Percentiles rank a stretch among this genome's conserved stretches.
phyloP scores from a whole-genome alignment of 2,113 vertebrate genomes.

The Austrofundulus limnaeus region DNA sequence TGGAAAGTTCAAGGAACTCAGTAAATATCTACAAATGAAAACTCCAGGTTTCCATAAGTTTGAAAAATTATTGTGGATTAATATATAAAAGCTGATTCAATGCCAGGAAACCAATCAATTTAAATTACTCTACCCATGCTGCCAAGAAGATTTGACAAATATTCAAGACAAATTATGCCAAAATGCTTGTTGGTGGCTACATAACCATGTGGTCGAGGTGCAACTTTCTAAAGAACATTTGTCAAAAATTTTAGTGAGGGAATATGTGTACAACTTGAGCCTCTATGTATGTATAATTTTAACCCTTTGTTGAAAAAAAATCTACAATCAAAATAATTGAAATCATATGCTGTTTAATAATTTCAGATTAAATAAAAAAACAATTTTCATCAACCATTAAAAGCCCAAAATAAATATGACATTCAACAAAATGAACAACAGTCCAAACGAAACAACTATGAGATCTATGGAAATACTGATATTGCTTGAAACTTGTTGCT shows the following conservation, averaged over 20 bases:
- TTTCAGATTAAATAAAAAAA: too few species aligned
- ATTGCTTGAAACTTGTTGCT: slow-evolving; percentile 29
- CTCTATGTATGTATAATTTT: neutral
- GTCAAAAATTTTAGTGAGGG: neutral
- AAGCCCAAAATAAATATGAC: too few species aligned
- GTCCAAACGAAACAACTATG: slow-evolving; percentile 11
- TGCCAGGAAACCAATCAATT: neutral
- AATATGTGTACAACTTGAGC: neutral
- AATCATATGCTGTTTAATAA: too few species aligned
- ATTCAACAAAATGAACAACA: too few species aligned
- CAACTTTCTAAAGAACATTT: neutral
- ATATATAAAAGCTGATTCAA: neutral
- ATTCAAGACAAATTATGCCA: neutral
- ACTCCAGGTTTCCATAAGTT: neutral
- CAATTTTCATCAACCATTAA: too few species aligned
- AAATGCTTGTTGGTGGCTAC: neutral
- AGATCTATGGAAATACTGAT: slow-evolving; percentile 19
- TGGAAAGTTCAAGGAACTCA: neutral
- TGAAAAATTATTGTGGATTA: neutral
- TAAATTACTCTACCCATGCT: neutral
- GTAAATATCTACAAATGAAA: neutral
- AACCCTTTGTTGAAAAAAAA: neutral
- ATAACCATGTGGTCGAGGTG: neutral
- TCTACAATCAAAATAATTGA: too few species aligned
- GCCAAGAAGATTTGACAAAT: neutral